These are phyloP conservation scores for western clawed frog (Xenopus tropicalis) DNA, from an alignment of 2,113 vertebrate genomes.

Conservation along the genomic window DNA sequence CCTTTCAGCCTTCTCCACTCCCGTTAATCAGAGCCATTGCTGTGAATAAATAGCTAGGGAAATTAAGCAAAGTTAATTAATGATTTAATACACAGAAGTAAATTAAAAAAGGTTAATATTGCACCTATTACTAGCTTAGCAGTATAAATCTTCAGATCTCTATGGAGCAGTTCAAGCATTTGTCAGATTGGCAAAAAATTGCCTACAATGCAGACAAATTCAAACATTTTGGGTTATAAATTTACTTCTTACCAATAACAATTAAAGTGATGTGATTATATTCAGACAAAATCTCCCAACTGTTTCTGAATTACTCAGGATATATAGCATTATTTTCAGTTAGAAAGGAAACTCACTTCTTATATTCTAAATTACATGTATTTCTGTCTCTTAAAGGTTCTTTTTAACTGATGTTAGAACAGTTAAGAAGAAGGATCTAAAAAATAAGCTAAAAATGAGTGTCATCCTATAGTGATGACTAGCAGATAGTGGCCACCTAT, in stretches of 20 bases:
- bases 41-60: slow-evolving; percentile 52
- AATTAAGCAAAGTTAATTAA: slow-evolving; percentile 56
- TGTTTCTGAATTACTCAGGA: no score
- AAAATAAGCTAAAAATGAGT: no score
- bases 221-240: neutral
- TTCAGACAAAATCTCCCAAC: no score
- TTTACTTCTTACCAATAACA: neutral
- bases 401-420: no score
- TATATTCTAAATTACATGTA: no score
- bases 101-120: slow-evolving; percentile 52
- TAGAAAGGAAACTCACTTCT: no score
- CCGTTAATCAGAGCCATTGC: neutral
- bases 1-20: slow-evolving; percentile 19
- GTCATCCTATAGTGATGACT: no score
- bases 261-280: neutral
- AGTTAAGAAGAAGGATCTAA: no score
- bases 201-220: neutral
- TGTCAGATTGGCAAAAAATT: neutral
- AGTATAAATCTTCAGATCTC: slow-evolving; percentile 38
- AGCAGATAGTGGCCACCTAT: no score
- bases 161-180: neutral
- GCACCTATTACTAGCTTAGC: slow-evolving; percentile 46
- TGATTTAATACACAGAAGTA: slow-evolving; percentile 58
- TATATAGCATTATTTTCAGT: no score
- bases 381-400: no score